A percentile compares a stretch with the other conserved stretches of the same genome.
Evolutionary conservation across 2,888 invertebrate species (phyloP).

Genomic region (Leptopilina syphax): DNA sequence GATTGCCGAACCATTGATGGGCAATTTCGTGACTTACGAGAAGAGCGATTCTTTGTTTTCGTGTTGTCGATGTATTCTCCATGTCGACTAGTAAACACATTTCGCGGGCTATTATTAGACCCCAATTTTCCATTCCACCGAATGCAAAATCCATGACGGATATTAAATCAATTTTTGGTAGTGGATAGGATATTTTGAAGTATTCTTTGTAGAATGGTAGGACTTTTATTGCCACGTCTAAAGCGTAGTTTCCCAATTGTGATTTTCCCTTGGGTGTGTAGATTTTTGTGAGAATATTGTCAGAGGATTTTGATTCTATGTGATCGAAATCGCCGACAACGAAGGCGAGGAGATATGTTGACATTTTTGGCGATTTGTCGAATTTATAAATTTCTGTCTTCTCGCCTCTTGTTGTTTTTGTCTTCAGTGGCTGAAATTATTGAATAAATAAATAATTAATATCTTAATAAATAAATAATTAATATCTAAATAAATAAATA

Average conservation of each 20-base stretch:
- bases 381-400: conserved; percentile 81
- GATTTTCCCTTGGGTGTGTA: conserved; percentile 94
- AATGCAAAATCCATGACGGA: conserved; percentile 97
- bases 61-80: conserved; percentile 89
- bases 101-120: conserved; percentile 85
- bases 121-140: conserved; percentile 99
- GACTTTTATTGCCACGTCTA: conserved; percentile 93
- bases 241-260: conserved; percentile 93
- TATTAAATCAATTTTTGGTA: conserved; percentile 97
- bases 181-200: conserved; percentile 95
- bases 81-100: conserved; percentile 94
- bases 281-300: conserved; percentile 89
- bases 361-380: conserved; percentile 41
- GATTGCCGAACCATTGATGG: conserved; percentile 98
- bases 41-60: conserved; percentile 91
- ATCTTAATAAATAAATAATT: not conserved
- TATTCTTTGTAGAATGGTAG: conserved; percentile 96
- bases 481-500: no score
- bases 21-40: conserved; percentile 96
- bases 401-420: conserved; percentile 52
- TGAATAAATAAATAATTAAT: conserved; percentile 31
- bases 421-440: conserved; percentile 72
- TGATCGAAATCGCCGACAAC: conserved; percentile 97
- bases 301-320: conserved; percentile 89
- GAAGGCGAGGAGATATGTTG: conserved; percentile 77